phyloP scores from a whole-genome alignment of 2,797 vertebrate genomes.

The Eulemur mongoz region DNA sequence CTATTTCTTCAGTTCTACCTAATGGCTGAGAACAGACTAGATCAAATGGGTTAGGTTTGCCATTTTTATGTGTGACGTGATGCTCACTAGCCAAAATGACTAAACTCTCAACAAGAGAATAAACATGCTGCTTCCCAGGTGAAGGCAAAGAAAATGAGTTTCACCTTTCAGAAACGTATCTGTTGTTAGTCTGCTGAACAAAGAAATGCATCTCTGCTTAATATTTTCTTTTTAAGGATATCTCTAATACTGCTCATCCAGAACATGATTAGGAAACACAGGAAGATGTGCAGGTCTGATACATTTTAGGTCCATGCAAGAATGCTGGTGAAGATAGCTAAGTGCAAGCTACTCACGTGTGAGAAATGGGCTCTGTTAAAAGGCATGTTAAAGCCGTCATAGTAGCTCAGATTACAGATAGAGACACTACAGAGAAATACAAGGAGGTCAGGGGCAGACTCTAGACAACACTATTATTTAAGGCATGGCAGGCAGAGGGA shows the following conservation, averaged over 20 bases:
- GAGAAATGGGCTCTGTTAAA: background rate
- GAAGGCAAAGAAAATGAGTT: background rate
- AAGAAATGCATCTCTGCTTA: background rate
- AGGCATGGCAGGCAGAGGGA: background rate
- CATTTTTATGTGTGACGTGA: background rate
- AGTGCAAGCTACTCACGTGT: background rate
- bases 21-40: background rate
- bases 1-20: background rate
- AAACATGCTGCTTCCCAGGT: background rate
- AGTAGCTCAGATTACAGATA: background rate
- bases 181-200: background rate
- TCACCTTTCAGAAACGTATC: background rate
- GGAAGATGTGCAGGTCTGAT: background rate
- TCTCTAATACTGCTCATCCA: background rate
- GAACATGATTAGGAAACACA: background rate
- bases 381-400: background rate
- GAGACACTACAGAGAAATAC: background rate
- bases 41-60: background rate
- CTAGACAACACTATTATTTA: background rate
- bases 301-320: background rate
- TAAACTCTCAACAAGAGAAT: background rate
- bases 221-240: background rate
- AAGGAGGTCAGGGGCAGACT: background rate
- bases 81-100: background rate
- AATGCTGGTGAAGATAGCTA: background rate